Base-by-base conservation (phyloP, 2,888 invertebrate species). In the Gerosis bhagava region DNA sequence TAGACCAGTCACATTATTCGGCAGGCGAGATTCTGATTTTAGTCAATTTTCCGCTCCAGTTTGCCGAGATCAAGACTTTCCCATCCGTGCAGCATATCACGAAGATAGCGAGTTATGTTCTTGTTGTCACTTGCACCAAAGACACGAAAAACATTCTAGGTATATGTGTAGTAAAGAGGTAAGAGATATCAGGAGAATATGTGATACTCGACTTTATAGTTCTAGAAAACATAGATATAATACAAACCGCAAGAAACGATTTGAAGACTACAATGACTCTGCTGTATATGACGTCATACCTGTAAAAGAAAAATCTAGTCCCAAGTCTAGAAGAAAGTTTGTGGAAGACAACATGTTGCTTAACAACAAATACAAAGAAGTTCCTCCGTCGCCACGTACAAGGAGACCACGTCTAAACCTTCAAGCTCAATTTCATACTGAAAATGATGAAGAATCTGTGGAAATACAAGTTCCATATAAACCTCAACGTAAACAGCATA, bases 31-130 rank as follows among this genome's bases (percentile, higher is more conserved):
- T 50, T 83, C 84, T 3, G 73, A 72, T 15, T 53, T 77, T 0
- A 88, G 83, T 53, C 82, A 84, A 54, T 70, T 84, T 50, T 83
- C 86, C 11, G 79, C 73, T 5, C 87, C 87, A 2, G 63, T 84
- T 24, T 87, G 87, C 49, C 77, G 83, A 5, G 87, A 87, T 50
- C 73, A 73, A 43, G 79, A 81, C 43, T 74, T 60, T 59, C 50
- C 64, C 1, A 24, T 66, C 2, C 60, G 59, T 12, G 65, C 77
- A 11, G 59, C 73, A 15, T 54, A 75, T 40, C 56, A 62, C 43
- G 69, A 73, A 37, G 71, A 66, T 8, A 57, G 62, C 19, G 73
- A 80, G 34, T 52, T 79, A 42, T 83, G 79, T 51, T 79, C 77
- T 10, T 81, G 81, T 58, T 76, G 73, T 54, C 67, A 65, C 46